Base-by-base conservation (phyloP, 2,888 invertebrate species). In the Bugula neritina region DNA sequence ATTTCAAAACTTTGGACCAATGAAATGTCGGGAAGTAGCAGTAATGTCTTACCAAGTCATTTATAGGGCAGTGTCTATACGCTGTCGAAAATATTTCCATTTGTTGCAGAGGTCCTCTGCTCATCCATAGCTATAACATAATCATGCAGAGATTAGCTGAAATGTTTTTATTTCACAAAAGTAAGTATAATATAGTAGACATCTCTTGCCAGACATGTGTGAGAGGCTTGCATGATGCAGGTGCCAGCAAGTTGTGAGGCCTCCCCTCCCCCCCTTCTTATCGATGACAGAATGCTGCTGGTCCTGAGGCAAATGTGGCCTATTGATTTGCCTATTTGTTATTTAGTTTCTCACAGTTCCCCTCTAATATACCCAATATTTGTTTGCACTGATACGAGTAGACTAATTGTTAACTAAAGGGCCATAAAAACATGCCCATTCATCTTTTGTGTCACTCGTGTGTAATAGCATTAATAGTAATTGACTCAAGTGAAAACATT, bases 21-120 rank as follows among this genome's bases (percentile, higher is more conserved):
- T n/a, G n/a, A n/a, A n/a, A n/a, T n/a, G n/a, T n/a, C n/a, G n/a
- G n/a, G n/a, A n/a, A n/a, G n/a, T n/a, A n/a, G n/a, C n/a, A n/a
- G n/a, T n/a, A n/a, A n/a, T n/a, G n/a, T n/a, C n/a, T n/a, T 57
- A 57, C 57, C 57, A 57, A 5, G 25, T 25, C n/a, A 25, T 21
- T 5, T 2, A 63, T 27, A 63, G 63, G 34, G n/a, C 63, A 63
- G 31, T 63, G 63, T 63, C 63, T 63, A n/a, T 63, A 63, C 3
- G 34, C 27, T 23, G 63, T 23, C 10, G 63, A 63, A 31, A 63
- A 63, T 25, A 63, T 25, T n/a, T 63, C 63, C 27, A 63, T 3
- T n/a, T 63, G 63, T n/a, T 63, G 63, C 3, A 63, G 63, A 34
- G 29, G 63, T 3, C 63, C 63, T 13, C 31, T 63, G 31, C 63